phyloP scores from a whole-genome alignment of 1,140 invertebrate genomes.

The Cydia strobilella region DNA sequence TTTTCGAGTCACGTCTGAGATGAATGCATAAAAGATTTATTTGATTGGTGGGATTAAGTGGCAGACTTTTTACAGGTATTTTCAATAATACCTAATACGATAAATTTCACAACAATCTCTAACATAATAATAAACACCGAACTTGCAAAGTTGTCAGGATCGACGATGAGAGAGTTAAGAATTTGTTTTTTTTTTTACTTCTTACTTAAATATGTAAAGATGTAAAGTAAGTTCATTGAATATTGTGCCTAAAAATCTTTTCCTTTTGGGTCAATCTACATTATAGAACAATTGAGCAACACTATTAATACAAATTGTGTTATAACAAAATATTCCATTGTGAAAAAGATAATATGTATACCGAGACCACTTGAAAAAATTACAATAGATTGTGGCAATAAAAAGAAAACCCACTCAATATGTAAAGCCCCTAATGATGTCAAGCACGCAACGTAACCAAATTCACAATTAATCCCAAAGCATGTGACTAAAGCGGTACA shows the following conservation, averaged over 20 bases:
- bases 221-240: too few relatives aligned
- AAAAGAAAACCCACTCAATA: slow-evolving; percentile 7
- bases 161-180: too few relatives aligned
- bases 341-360: background rate
- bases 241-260: background rate
- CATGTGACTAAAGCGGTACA: slow-evolving; percentile 16
- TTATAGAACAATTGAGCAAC: background rate
- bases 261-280: background rate
- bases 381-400: background rate
- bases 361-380: background rate
- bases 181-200: too few relatives aligned
- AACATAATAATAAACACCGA: too few relatives aligned
- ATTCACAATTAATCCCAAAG: slow-evolving; percentile 21
- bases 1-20: background rate
- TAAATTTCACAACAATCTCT: too few relatives aligned
- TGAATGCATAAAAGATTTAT: background rate
- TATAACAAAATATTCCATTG: background rate
- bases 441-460: slow-evolving; percentile 22
- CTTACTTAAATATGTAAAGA: too few relatives aligned
- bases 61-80: background rate
- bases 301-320: too few relatives aligned
- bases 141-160: too few relatives aligned
- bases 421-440: slow-evolving; percentile 23
- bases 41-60: background rate
- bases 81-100: too few relatives aligned